phyloP scores from a whole-genome alignment of 2,888 invertebrate species.

The Caenorhabditis wallacei region DNA sequence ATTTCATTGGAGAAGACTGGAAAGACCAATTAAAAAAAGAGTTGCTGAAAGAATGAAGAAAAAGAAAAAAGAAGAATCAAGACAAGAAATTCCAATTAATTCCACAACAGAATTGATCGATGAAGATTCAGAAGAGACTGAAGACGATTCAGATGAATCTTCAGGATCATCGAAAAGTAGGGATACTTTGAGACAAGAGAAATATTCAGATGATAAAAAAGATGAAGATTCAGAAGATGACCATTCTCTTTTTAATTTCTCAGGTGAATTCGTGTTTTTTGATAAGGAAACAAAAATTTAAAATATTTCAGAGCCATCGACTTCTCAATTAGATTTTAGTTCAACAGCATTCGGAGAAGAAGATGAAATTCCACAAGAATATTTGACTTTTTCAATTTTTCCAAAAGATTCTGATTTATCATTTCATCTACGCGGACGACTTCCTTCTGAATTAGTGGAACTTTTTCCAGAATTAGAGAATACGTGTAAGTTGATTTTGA shows the following conservation, averaged over 20 bases:
- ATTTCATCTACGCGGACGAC: slow-evolving; percentile 39
- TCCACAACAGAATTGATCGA: neutral
- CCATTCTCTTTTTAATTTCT: slow-evolving; percentile 6
- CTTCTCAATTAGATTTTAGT: slow-evolving; percentile 25
- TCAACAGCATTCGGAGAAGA: slow-evolving; percentile 37
- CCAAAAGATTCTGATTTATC: slow-evolving; percentile 21
- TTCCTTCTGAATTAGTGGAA: slow-evolving; percentile 35
- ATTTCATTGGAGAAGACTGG: slow-evolving; percentile 62
- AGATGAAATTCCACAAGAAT: slow-evolving; percentile 29
- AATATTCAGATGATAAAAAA: neutral
- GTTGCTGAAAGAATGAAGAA: slow-evolving; percentile 7
- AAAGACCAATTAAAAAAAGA: slow-evolving; percentile 37
- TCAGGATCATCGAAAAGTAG: neutral
- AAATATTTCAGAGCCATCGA: slow-evolving; percentile 21
- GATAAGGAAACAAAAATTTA: neutral
- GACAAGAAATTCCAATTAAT: slow-evolving; percentile 10
- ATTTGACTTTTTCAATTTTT: slow-evolving; percentile 40
- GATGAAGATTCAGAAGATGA: neutral
- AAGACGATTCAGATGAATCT: neutral
- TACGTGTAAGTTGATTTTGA: slow-evolving; percentile 38
- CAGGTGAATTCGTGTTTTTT: slow-evolving; percentile 2
- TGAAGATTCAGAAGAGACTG: slow-evolving; percentile 1
- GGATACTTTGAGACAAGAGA: neutral
- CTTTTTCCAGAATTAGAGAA: slow-evolving; percentile 55
- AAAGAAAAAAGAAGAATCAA: neutral